phyloP scores from a whole-genome alignment of 2,797 vertebrate species.

The Petrocephalus sullivani region DNA sequence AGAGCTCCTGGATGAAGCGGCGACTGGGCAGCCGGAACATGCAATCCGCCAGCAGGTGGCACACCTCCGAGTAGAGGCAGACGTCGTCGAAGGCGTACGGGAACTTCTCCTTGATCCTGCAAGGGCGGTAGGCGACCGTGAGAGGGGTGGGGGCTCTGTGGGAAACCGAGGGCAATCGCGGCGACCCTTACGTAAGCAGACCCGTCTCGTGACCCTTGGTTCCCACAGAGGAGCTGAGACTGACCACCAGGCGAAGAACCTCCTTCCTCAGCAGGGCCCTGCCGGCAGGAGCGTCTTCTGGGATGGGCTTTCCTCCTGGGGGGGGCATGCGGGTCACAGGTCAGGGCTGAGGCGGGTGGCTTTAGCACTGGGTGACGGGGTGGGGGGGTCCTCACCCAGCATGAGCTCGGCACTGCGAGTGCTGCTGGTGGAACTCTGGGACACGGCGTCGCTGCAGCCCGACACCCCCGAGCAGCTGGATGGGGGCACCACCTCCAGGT shows the following conservation, averaged over 20 bases:
- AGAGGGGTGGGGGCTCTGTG: not conserved
- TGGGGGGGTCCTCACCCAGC: constrained; percentile 64
- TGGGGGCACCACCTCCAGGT: constrained; percentile 86
- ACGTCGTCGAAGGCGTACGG: constrained; percentile 97
- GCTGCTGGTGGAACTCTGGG: constrained; percentile 85
- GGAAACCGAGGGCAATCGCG: not conserved
- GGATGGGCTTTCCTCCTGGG: constrained; percentile 82
- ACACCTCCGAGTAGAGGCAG: constrained; percentile 97
- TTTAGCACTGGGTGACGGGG: not conserved
- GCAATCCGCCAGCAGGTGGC: constrained; percentile 86
- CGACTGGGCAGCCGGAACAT: constrained; percentile 90
- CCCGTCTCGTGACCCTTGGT: constrained; percentile 98
- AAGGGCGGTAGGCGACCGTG: not conserved
- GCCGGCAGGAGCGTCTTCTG: constrained; percentile 89
- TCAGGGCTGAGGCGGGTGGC: not conserved
- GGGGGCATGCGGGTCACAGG: not conserved
- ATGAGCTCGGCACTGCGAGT: constrained; percentile 86
- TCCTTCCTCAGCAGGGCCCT: constrained; percentile 91
- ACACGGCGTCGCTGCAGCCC: constrained; percentile 87
- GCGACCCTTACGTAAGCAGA: constrained; percentile 85
- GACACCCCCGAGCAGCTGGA: constrained; percentile 96
- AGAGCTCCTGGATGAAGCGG: constrained; percentile 96
- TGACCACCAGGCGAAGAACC: constrained; percentile 90
- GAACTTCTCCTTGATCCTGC: constrained; percentile 97
- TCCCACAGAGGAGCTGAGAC: constrained; percentile 96